A percentile compares a stretch with the other conserved stretches of the same genome.
These are phyloP conservation scores for Podotricha telesiphe DNA, from an alignment of 2,888 invertebrate species.

Conservation along the genomic window DNA sequence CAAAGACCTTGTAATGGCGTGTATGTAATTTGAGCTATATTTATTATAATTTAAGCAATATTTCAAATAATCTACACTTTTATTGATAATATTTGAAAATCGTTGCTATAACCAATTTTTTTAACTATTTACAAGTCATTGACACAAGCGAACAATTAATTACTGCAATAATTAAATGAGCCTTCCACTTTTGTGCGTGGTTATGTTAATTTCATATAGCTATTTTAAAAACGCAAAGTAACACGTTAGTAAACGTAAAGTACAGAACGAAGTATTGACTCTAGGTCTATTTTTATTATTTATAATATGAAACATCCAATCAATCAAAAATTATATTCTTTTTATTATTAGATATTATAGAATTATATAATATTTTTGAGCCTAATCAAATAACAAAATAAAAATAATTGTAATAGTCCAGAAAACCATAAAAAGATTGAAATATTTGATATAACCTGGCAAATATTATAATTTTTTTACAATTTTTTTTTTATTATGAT, in stretches of 20 bases:
- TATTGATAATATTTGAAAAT: neutral
- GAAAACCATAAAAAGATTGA: too few relatives aligned
- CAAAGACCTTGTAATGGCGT: conserved; percentile 9
- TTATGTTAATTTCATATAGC: neutral
- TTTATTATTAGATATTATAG: too few relatives aligned
- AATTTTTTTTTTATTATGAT: too few relatives aligned
- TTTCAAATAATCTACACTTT: neutral
- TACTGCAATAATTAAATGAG: neutral
- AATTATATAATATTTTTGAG: too few relatives aligned
- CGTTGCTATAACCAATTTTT: neutral
- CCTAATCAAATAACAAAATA: too few relatives aligned
- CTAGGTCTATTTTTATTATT: too few relatives aligned
- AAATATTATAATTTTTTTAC: neutral
- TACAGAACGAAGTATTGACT: too few relatives aligned
- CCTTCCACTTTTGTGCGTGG: neutral
- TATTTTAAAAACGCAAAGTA: neutral
- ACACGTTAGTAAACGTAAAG: too few relatives aligned
- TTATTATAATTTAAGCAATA: neutral
- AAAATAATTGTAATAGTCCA: too few relatives aligned
- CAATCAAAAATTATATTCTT: too few relatives aligned
- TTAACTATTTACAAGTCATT: neutral
- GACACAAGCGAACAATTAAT: neutral
- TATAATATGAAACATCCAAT: too few relatives aligned
- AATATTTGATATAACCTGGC: too few relatives aligned
- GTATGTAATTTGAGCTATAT: neutral